A percentile compares a stretch with the other conserved stretches of the same genome.
Conservation (phyloP, 1,140 invertebrate genomes). For the Phymorhynchus buccinoides region DNA sequence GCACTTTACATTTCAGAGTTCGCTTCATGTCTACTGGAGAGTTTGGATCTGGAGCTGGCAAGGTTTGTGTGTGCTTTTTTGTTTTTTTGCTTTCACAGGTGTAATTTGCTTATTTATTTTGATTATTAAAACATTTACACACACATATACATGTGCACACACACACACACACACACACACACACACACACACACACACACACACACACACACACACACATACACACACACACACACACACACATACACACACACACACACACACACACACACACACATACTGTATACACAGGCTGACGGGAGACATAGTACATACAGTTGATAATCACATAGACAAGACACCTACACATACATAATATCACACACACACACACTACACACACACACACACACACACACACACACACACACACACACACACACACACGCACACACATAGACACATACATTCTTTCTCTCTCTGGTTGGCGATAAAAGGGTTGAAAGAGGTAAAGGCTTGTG, state of each 20-base stretch:
- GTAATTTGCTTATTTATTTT: too few relatives aligned
- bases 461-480: not conserved
- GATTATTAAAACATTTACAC: too few relatives aligned
- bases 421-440: not conserved
- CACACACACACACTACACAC: too few relatives aligned
- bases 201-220: too few relatives aligned
- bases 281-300: too few relatives aligned
- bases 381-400: not conserved
- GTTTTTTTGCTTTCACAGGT: too few relatives aligned
- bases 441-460: too few relatives aligned
- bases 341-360: too few relatives aligned
- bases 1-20: not conserved
- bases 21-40: not conserved
- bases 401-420: not conserved
- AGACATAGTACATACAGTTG: not conserved
- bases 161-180: too few relatives aligned
- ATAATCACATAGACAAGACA: not conserved
- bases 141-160: too few relatives aligned
- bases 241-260: not conserved
- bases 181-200: too few relatives aligned
- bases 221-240: not conserved
- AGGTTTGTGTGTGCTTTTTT: too few relatives aligned
- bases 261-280: not conserved
- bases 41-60: not conserved
- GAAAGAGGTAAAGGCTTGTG: not conserved